phyloP scores from a whole-genome alignment of 2,113 vertebrate species.

The Mastomys coucha region DNA sequence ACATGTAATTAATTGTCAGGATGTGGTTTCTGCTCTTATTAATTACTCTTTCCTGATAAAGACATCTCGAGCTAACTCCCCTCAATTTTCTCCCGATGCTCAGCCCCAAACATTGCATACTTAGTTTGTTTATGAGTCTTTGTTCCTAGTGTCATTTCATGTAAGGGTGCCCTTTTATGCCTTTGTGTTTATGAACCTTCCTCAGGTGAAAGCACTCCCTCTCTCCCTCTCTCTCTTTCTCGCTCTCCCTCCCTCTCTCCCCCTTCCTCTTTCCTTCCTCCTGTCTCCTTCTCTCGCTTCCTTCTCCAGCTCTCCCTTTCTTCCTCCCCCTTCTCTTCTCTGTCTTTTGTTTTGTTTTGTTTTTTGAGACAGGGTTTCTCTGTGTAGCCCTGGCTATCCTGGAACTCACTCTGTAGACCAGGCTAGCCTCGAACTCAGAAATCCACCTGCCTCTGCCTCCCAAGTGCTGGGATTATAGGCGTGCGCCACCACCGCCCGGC shows the following conservation, averaged over 20 bases:
- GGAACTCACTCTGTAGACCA: too few species aligned
- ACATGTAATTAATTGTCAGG: constrained; percentile 72
- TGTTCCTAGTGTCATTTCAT: constrained; percentile 21
- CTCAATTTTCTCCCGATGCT: constrained; percentile 23
- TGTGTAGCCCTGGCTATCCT: too few species aligned
- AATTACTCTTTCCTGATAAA: constrained; percentile 71
- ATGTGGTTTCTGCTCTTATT: constrained; percentile 74
- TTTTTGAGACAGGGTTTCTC: too few species aligned
- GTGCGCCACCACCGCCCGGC: too few species aligned
- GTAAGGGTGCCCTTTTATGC: background rate
- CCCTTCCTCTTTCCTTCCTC: background rate
- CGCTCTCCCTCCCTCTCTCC: background rate
- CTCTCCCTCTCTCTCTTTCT: background rate
- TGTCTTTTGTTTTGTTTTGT: background rate
- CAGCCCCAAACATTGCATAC: background rate
- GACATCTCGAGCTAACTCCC: background rate
- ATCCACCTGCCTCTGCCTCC: too few species aligned
- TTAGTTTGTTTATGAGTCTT: constrained; percentile 59
- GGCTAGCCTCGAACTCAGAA: too few species aligned
- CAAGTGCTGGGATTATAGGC: too few species aligned
- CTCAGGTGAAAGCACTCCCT: background rate
- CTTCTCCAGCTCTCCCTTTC: too few species aligned
- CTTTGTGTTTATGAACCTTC: constrained; percentile 27
- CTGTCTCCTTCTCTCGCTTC: background rate
- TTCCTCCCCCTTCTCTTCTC: background rate